Percentiles rank a stretch among this genome's conserved stretches.
These are phyloP conservation scores for Gymnodraco acuticeps DNA, from an alignment of 2,797 vertebrate genomes.

Conservation along the genomic window DNA sequence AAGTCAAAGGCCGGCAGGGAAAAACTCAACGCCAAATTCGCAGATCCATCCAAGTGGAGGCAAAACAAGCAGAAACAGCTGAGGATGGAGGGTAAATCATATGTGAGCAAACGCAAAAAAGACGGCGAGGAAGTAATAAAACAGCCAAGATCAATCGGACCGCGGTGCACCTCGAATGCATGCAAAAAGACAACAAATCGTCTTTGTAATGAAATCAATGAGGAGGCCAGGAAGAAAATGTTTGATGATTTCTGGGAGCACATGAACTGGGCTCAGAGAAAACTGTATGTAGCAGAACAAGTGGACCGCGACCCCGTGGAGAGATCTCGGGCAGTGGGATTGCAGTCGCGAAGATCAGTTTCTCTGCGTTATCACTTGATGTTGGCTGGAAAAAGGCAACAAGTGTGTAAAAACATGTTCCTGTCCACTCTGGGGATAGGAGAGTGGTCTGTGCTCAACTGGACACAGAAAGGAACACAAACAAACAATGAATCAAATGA, in stretches of 20 bases:
- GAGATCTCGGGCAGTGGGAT: constrained; percentile 32
- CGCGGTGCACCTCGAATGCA: constrained; percentile 24
- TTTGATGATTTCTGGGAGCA: constrained; percentile 60
- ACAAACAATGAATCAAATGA: background rate
- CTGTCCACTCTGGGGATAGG: constrained; percentile 63
- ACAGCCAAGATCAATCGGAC: constrained; percentile 45
- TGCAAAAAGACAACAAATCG: constrained; percentile 55
- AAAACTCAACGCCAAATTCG: constrained; percentile 25
- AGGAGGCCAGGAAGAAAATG: constrained; percentile 33
- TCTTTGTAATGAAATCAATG: constrained; percentile 53
- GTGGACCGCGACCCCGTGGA: constrained; percentile 59
- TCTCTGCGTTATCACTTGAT: constrained; percentile 59
- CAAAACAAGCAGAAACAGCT: constrained; percentile 67
- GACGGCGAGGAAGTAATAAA: constrained; percentile 51
- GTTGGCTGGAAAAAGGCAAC: constrained; percentile 53
- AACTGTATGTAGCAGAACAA: constrained; percentile 45
- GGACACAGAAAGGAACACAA: constrained; percentile 29
- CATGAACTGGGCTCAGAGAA: constrained; percentile 64
- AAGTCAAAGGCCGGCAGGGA: constrained; percentile 10
- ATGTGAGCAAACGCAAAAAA: constrained; percentile 56
- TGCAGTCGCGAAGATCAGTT: constrained; percentile 42
- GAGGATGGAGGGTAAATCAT: constrained; percentile 65
- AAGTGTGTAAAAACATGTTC: constrained; percentile 68
- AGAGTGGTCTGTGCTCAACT: constrained; percentile 68
- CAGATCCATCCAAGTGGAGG: constrained; percentile 56